A percentile compares a stretch with the other conserved stretches of the same genome.
Evolutionary conservation across 2,797 vertebrate species (phyloP).

Genomic region (Enteromius trimaculatus): DNA sequence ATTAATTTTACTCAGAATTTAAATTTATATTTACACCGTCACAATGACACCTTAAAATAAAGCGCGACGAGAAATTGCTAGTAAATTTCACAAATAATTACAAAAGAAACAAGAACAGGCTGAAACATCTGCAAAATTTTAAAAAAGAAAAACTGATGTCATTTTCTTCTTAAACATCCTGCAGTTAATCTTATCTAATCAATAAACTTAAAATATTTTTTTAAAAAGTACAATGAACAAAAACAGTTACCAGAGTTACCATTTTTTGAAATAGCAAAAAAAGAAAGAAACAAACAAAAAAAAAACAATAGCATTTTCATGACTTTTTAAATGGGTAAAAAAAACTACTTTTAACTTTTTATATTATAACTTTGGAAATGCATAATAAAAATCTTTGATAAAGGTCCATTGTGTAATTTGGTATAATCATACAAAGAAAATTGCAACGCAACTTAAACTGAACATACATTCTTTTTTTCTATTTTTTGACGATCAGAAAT

Average conservation of each 20-base stretch:
- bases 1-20: not conserved
- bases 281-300: not conserved
- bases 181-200: too few relatives aligned
- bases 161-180: not conserved
- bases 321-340: not conserved
- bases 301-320: not conserved
- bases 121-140: not conserved
- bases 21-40: not conserved
- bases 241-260: not conserved
- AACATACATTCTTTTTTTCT: not conserved
- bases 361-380: not conserved
- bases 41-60: not conserved
- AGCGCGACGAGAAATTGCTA: not conserved
- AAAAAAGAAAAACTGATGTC: not conserved
- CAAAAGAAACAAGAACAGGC: not conserved
- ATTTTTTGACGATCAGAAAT: conserved; percentile 35
- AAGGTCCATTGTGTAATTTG: not conserved
- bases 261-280: not conserved
- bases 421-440: not conserved
- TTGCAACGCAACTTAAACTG: not conserved
- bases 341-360: too few relatives aligned
- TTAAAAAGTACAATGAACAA: not conserved
- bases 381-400: not conserved
- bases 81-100: not conserved
- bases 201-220: too few relatives aligned